Evolutionary conservation across 2,797 vertebrate species (phyloP).

Genomic region (Glyptemys insculpta): DNA sequence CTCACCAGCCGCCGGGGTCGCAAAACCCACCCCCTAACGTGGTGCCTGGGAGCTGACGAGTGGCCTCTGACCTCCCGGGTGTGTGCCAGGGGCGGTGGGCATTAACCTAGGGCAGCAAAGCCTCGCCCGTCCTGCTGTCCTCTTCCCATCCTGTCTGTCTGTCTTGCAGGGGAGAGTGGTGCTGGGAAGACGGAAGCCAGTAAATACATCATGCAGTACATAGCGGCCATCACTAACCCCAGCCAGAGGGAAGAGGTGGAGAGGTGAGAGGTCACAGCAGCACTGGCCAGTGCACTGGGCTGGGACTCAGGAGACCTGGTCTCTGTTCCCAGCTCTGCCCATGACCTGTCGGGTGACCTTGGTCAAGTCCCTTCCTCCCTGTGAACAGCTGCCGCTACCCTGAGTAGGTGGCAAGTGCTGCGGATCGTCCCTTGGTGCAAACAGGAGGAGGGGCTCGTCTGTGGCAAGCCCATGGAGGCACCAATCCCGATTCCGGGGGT

Average conservation of each 20-base stretch:
- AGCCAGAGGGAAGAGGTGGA: conserved; percentile 91
- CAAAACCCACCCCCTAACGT: not conserved
- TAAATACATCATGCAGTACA: conserved; percentile 97
- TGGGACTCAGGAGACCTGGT: not conserved
- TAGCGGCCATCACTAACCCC: conserved; percentile 94
- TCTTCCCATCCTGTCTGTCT: not conserved
- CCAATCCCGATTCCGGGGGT: not conserved
- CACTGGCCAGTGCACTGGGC: not conserved
- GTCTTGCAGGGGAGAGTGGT: conserved; percentile 89
- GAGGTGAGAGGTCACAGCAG: conserved; percentile 83
- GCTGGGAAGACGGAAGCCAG: conserved; percentile 96
- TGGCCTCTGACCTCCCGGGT: not conserved
- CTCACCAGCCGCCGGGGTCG: not conserved
- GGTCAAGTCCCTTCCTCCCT: not conserved
- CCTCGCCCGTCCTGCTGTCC: not conserved
- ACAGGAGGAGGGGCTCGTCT: too few species aligned
- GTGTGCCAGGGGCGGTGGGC: not conserved
- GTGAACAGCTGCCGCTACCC: too few species aligned
- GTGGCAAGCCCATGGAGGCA: not conserved
- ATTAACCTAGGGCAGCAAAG: not conserved
- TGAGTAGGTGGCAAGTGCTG: not conserved
- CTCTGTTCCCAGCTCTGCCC: not conserved
- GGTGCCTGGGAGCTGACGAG: not conserved
- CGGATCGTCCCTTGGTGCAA: not conserved
- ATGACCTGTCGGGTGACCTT: not conserved